Conservation (phyloP, 2,113 vertebrate species). For the Odocoileus virginianus region DNA sequence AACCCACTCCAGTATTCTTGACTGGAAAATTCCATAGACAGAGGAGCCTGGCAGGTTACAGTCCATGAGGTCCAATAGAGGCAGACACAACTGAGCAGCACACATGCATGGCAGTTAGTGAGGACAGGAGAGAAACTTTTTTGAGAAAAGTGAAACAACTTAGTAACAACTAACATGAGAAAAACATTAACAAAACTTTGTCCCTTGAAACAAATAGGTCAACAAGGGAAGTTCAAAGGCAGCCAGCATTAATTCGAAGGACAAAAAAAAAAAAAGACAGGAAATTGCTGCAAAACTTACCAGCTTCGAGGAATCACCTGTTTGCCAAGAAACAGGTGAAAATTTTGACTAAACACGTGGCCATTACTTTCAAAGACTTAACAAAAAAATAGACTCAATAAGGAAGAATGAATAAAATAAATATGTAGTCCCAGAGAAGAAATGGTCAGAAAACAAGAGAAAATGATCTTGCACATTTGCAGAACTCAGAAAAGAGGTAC, state of each 20-base stretch:
- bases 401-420: not conserved
- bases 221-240: not conserved
- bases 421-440: not conserved
- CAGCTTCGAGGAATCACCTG: not conserved
- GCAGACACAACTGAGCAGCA: not conserved
- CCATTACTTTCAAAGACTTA: not conserved
- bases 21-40: not conserved
- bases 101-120: not conserved
- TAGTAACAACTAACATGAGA: not conserved
- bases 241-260: not conserved
- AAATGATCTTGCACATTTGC: not conserved
- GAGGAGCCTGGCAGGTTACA: not conserved
- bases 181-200: not conserved
- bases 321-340: not conserved
- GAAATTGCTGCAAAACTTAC: not conserved
- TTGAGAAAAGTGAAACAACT: not conserved
- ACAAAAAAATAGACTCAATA: not conserved
- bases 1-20: not conserved
- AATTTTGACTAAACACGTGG: not conserved
- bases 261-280: not conserved
- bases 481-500: not conserved
- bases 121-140: not conserved
- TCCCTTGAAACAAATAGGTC: not conserved
- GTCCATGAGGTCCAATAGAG: not conserved
- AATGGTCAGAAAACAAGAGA: not conserved